Evolutionary conservation across 2,888 invertebrate species (phyloP).

Genomic region (Agrochola lychnidis): DNA sequence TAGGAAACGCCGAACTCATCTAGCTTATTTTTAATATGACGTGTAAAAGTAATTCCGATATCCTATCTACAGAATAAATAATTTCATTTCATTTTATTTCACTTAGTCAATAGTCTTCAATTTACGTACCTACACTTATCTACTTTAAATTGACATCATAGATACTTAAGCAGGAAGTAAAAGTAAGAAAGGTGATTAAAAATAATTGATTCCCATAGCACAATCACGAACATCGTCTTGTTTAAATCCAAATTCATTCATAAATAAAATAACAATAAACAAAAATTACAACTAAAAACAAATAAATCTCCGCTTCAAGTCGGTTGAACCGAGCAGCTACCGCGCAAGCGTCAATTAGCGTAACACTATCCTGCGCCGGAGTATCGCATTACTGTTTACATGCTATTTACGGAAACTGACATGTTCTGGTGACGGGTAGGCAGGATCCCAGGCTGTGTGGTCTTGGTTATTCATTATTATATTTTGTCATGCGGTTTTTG

Average conservation of each 20-base stretch:
- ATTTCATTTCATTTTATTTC: too few relatives aligned
- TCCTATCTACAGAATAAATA: too few relatives aligned
- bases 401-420: conserved; percentile 57
- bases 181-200: too few relatives aligned
- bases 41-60: too few relatives aligned
- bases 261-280: conserved; percentile 9
- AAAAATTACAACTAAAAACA: conserved; percentile 14
- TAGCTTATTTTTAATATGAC: too few relatives aligned
- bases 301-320: conserved; percentile 17
- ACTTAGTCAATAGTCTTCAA: too few relatives aligned
- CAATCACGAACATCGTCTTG: too few relatives aligned
- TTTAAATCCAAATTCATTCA: background rate
- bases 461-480: background rate
- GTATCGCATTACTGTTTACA: conserved; percentile 63
- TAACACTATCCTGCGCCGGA: conserved; percentile 46
- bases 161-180: too few relatives aligned
- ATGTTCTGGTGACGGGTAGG: conserved; percentile 25
- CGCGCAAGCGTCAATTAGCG: conserved; percentile 64
- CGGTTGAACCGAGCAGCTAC: conserved; percentile 12
- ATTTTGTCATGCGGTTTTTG: background rate
- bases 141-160: too few relatives aligned
- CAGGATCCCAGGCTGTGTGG: conserved; percentile 33
- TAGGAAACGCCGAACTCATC: too few relatives aligned
- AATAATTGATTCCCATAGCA: too few relatives aligned
- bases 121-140: too few relatives aligned